These are phyloP conservation scores for Malurus melanocephalus DNA, from an alignment of 2,113 vertebrate genomes.

Conservation along the genomic window DNA sequence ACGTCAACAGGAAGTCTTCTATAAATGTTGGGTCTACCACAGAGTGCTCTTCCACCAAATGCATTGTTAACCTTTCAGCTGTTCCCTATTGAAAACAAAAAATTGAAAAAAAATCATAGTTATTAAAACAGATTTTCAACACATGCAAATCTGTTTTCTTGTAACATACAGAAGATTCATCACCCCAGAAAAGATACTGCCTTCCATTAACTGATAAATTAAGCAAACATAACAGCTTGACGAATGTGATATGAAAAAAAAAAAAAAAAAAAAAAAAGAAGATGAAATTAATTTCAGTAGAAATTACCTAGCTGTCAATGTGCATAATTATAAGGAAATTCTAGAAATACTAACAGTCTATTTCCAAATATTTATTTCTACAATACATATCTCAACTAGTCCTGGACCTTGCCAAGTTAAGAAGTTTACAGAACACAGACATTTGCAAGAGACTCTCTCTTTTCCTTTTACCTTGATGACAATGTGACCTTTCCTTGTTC, in stretches of 20 bases:
- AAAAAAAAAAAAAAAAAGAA: neutral
- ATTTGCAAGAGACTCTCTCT: neutral
- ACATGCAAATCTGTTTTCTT: neutral
- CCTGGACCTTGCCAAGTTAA: neutral
- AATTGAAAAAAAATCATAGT: neutral
- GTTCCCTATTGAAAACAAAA: slow-evolving; percentile 80
- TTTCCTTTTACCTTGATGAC: slow-evolving; percentile 89
- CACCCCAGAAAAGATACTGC: neutral
- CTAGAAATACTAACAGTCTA: neutral
- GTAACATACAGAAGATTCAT: neutral
- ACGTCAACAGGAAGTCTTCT: slow-evolving; percentile 96
- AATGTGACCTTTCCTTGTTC: slow-evolving; percentile 97
- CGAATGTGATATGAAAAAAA: neutral
- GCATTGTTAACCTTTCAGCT: slow-evolving; percentile 94
- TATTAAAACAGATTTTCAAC: neutral
- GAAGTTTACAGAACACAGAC: neutral
- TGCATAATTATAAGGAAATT: neutral
- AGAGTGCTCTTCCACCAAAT: slow-evolving; percentile 97
- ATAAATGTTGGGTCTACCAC: slow-evolving; percentile 98
- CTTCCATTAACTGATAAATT: neutral
- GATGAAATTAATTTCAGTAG: neutral
- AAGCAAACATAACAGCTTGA: neutral
- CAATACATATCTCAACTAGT: neutral
- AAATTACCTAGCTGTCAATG: neutral
- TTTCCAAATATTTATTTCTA: neutral